Conservation (phyloP, 2,113 vertebrate species). For the Indicator maculatus region DNA sequence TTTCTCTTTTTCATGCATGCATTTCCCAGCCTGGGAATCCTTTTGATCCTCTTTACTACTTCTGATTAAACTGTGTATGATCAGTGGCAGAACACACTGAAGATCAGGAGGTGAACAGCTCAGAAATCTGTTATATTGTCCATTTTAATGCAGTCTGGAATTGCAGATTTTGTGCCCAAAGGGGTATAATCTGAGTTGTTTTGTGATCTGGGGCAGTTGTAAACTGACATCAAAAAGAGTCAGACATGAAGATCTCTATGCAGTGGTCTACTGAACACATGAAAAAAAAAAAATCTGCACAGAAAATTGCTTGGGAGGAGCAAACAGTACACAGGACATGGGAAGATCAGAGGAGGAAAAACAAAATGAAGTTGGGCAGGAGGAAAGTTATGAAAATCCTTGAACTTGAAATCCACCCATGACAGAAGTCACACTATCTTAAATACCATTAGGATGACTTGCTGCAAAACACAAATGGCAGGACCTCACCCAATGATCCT, state of each 20-base stretch:
- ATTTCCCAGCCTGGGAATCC: not conserved
- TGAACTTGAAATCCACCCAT: not conserved
- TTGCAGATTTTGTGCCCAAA: not conserved
- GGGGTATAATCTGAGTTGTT: not conserved
- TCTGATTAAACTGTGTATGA: not conserved
- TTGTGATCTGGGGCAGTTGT: not conserved
- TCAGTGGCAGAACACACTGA: not conserved
- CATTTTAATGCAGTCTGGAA: not conserved
- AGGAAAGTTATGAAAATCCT: not conserved
- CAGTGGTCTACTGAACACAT: not conserved
- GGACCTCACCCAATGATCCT: not conserved
- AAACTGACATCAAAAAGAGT: not conserved
- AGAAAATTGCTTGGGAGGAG: not conserved
- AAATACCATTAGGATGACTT: not conserved
- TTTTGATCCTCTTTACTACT: not conserved
- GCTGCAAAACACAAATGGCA: not conserved
- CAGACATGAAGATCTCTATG: not conserved
- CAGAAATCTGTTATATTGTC: not conserved
- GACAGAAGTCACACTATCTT: not conserved
- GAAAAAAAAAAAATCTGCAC: not conserved
- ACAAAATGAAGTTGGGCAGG: not conserved
- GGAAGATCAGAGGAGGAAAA: not conserved
- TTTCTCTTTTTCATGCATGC: not conserved
- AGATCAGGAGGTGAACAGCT: not conserved
- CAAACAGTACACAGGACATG: not conserved